Base-by-base conservation (phyloP, 2,888 invertebrate genomes). In the Eurois occulta region DNA sequence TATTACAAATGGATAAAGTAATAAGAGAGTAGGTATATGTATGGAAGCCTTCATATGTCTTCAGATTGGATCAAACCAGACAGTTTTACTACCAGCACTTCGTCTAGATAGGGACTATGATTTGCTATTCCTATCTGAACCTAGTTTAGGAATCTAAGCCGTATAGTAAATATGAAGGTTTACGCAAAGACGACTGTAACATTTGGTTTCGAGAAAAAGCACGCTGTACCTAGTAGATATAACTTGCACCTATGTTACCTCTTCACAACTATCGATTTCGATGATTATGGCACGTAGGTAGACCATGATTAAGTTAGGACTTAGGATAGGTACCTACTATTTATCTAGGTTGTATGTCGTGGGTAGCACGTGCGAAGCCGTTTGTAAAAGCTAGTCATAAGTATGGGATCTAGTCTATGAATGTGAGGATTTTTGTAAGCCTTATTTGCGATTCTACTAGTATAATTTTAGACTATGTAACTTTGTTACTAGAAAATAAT, bases 91-190 rank as follows among this genome's bases (percentile, higher is more conserved):
- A 48, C 8, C 41, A 18, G 35, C 32, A 28, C n/a, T 67, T 35
- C 10, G 28, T 35, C 69, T 52, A 41, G 65, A 65, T 65, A n/a
- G 77, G n/a, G 41, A 52, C 60, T 41, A 48, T 77, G 41, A 68
- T 52, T 78, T 52, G n/a, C 10, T 43, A 18, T 35, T 8, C 38
- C 38, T 48, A 24, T 78, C n/a, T 68, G 41, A 3, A 60, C 11
- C 41, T 32, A 78, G 21, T 55, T 55, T 43, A 72, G 35, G 38
- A 5, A n/a, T 43, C 18, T 65, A 11, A 48, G 16, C 48, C 62
- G 8, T 64, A 24, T 58, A 28, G 24, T 28, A 18, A 76, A 75
- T 41, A 48, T 60, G 28, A 38, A 11, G 24, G 41, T 32, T 73
- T 28, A 72, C 4, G 2, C 48, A 6, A 2, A 28, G 10, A 43